phyloP scores from a whole-genome alignment of 1,140 invertebrate species.

The Zaprionus taronus region DNA sequence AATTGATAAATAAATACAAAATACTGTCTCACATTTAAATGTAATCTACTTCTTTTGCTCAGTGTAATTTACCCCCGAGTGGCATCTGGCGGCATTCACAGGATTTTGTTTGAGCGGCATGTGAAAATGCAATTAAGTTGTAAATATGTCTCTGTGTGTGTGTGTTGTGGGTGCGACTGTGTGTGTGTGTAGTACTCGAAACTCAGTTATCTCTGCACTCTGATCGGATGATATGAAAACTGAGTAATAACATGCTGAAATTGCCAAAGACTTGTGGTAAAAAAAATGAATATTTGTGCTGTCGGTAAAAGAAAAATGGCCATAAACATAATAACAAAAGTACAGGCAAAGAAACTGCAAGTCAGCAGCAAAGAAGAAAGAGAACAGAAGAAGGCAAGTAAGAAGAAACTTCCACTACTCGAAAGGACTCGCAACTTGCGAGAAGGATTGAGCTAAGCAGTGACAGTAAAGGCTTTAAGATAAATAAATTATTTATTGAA shows the following conservation, averaged over 20 bases:
- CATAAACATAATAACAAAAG: conserved; percentile 58
- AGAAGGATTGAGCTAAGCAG: background rate
- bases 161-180: background rate
- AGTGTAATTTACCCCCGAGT: conserved; percentile 18
- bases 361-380: conserved; percentile 47
- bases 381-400: background rate
- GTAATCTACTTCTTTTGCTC: background rate
- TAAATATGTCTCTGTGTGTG: conserved; percentile 43
- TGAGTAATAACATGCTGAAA: conserved; percentile 19
- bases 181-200: background rate
- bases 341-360: conserved; percentile 63
- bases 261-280: conserved; percentile 15
- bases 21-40: background rate
- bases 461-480: background rate
- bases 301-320: conserved; percentile 1
- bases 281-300: conserved; percentile 24
- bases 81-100: conserved; percentile 70
- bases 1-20: background rate
- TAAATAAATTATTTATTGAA: background rate
- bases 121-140: conserved; percentile 81
- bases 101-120: conserved; percentile 53
- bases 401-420: background rate
- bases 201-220: conserved; percentile 3
- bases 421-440: background rate
- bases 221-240: conserved; percentile 25